Evolutionary conservation across 2,888 invertebrate genomes (phyloP).

Genomic region (Temnothorax rugatulus): DNA sequence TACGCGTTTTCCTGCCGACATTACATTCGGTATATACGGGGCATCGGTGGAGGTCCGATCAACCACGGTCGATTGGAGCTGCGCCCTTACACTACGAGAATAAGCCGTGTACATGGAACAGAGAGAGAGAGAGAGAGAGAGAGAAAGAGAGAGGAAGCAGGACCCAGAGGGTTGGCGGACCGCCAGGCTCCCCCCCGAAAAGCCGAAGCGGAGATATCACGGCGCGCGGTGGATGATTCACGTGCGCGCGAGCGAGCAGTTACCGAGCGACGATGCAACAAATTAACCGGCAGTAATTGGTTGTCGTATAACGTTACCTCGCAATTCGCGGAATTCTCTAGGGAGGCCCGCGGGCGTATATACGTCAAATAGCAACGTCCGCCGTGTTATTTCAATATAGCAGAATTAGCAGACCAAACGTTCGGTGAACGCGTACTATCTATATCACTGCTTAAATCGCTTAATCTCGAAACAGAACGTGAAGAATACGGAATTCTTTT

Average conservation of each 20-base stretch:
- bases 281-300: slow-evolving; percentile 58
- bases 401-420: slow-evolving; percentile 21
- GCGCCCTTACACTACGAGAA: slow-evolving; percentile 70
- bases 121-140: not conserved
- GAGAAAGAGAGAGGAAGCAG: not conserved
- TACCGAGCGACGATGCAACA: slow-evolving; percentile 55
- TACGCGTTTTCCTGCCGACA: slow-evolving; percentile 76
- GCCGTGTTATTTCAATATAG: slow-evolving; percentile 41
- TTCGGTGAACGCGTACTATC: not conserved
- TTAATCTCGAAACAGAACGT: slow-evolving; percentile 7
- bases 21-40: slow-evolving; percentile 47
- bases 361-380: slow-evolving; percentile 30
- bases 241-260: slow-evolving; percentile 52
- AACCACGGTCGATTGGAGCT: slow-evolving; percentile 77
- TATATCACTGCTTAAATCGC: slow-evolving; percentile 26
- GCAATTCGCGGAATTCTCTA: slow-evolving; percentile 51
- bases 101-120: not conserved
- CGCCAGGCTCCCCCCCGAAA: slow-evolving; percentile 54
- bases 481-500: slow-evolving; percentile 29
- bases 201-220: slow-evolving; percentile 55
- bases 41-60: slow-evolving; percentile 74
- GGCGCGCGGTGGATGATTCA: slow-evolving; percentile 47
- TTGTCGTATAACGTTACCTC: slow-evolving; percentile 54
- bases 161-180: slow-evolving; percentile 55
- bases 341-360: slow-evolving; percentile 38